phyloP scores from a whole-genome alignment of 2,888 invertebrate genomes.

The Callyntrura guangdongensis region DNA sequence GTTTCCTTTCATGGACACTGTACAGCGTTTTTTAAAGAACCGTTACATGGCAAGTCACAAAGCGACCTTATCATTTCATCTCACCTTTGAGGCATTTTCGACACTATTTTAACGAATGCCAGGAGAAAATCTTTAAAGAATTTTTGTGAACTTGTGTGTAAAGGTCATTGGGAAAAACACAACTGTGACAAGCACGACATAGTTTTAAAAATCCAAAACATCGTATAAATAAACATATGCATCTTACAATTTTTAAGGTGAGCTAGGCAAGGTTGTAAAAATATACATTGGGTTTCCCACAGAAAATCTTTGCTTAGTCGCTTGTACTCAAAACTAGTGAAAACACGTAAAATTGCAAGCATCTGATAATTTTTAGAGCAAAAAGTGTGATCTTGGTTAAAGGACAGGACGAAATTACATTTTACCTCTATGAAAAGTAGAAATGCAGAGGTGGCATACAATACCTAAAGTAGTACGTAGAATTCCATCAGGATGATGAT shows the following conservation, averaged over 20 bases:
- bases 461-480: neutral
- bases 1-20: conserved; percentile 22
- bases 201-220: too few relatives aligned
- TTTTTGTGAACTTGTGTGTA: neutral
- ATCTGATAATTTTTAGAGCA: neutral
- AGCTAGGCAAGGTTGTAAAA: neutral
- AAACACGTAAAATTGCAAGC: neutral
- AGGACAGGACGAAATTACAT: conserved; percentile 19
- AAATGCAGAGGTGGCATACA: conserved; percentile 26
- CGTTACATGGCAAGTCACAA: neutral
- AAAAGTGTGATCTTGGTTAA: conserved; percentile 17
- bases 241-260: too few relatives aligned
- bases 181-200: too few relatives aligned
- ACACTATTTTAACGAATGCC: too few relatives aligned
- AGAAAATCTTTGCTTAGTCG: too few relatives aligned
- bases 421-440: conserved; percentile 11
- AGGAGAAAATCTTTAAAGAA: neutral
- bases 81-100: neutral
- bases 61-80: conserved; percentile 26
- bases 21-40: conserved; percentile 13
- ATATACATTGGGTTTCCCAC: too few relatives aligned
- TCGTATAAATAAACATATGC: too few relatives aligned
- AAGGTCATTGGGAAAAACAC: neutral
- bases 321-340: neutral
- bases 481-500: neutral